Base-by-base conservation (phyloP, 2,888 invertebrate species). In the Byasa hedistus region DNA sequence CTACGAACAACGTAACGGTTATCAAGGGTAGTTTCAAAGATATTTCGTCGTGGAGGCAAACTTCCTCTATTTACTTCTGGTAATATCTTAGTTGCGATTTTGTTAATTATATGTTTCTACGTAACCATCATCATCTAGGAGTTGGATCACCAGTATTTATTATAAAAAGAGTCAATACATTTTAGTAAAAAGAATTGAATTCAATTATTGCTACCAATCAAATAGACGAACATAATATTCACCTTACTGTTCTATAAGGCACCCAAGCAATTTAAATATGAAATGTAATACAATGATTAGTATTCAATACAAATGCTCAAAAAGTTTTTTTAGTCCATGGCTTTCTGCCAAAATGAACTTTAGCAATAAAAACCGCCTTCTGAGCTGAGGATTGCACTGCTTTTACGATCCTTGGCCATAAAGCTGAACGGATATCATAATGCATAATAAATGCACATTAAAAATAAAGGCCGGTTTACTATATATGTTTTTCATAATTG, bases 291-390 rank as follows among this genome's bases (percentile, higher is more conserved):
- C 5, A 15, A 21, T 51, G 12, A 22, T 54, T 54, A 22, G 15
- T 23, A 54, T 54, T 54, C 52, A 54, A 54, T 22, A 22, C 52
- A 54, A 54, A 22, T 54, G 10, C 22, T 54, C n/a, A 51, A 44
- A n/a, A 21, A 51, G 4, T 51, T 51, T 54, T 54, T 22, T 22
- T 22, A 12, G 10, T 12, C 22, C 8, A n/a, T 54, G 22, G 52
- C 52, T 54, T 22, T 22, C 22, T 54, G 52, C 52, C 52, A 54
- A 39, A 61, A 54, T 54, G 32, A 54, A 32, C 32, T 52, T 36
- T 51, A 32, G 54, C 39, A 61, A 61, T 61, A 61, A 61, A 61
- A 61, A 59, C 48, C 17, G 52, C 22, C 21, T 54, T n/a, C 52
- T 48, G 48, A n/a, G 22, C 52, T 54, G 22, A 1, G 21, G 52